Conservation (phyloP, 2,888 invertebrate genomes). For the Dendrolimus pini region DNA sequence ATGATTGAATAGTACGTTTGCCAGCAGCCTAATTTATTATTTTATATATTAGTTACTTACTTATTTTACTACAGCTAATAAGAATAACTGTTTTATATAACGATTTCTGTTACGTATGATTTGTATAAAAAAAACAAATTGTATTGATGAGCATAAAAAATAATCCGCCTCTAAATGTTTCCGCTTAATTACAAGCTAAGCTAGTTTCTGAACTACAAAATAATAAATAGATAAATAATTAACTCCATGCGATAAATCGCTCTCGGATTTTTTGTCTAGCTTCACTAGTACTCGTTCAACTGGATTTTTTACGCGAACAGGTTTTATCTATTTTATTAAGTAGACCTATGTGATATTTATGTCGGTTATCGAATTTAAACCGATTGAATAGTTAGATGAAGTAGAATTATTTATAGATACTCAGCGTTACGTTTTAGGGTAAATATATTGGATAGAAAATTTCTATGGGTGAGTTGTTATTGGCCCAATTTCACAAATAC, state of each 20-base stretch:
- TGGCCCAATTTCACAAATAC: no score
- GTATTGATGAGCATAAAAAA: no score
- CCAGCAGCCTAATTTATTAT: constrained; percentile 3
- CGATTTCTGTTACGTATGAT: no score
- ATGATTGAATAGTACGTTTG: neutral
- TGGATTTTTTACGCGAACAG: constrained; percentile 26
- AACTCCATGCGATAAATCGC: constrained; percentile 25
- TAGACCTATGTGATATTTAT: constrained; percentile 2
- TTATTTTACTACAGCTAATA: no score
- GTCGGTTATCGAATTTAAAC: neutral
- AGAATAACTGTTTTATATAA: no score
- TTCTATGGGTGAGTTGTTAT: no score
- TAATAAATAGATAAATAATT: constrained; percentile 20
- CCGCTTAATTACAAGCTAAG: constrained; percentile 3
- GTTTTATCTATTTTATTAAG: constrained; percentile 15
- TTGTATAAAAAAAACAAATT: no score
- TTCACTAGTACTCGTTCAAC: constrained; percentile 20
- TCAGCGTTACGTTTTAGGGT: no score
- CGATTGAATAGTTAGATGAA: neutral
- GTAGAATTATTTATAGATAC: no score
- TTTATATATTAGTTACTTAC: no score
- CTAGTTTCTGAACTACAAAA: constrained; percentile 13
- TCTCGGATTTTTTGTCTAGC: constrained; percentile 28
- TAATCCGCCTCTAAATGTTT: no score
- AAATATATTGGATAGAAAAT: no score